phyloP scores from a whole-genome alignment of 2,888 invertebrate species.

The Zele albiditarsus region DNA sequence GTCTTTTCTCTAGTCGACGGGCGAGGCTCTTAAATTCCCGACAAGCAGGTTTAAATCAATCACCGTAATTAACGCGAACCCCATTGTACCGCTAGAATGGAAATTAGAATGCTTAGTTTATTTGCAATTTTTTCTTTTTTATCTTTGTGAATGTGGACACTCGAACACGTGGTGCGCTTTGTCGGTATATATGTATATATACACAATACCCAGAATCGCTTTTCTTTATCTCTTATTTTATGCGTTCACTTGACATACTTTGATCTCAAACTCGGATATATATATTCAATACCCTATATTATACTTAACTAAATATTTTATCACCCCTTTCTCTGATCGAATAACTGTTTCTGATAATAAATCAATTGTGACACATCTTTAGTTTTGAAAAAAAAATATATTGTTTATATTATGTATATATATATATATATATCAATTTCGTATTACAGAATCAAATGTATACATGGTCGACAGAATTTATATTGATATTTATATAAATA shows the following conservation, averaged over 20 bases:
- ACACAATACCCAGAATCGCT: neutral
- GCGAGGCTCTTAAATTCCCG: slow-evolving; percentile 63
- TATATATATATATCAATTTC: slow-evolving; percentile 6
- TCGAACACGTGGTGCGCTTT: neutral
- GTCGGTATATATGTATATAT: neutral
- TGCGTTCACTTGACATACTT: slow-evolving; percentile 24
- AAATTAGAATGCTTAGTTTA: slow-evolving; percentile 56
- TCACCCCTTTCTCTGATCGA: neutral
- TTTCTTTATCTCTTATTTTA: slow-evolving; percentile 20
- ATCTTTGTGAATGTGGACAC: neutral
- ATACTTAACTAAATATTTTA: neutral
- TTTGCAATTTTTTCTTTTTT: slow-evolving; percentile 22
- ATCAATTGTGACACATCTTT: neutral
- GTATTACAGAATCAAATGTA: neutral
- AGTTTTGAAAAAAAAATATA: neutral
- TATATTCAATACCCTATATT: slow-evolving; percentile 2
- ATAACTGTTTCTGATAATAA: neutral
- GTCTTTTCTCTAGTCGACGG: slow-evolving; percentile 43
- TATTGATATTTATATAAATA: neutral
- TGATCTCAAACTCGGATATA: slow-evolving; percentile 23
- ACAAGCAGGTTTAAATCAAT: slow-evolving; percentile 66
- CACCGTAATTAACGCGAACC: slow-evolving; percentile 67
- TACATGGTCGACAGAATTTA: neutral
- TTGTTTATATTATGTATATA: neutral
- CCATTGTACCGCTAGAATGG: slow-evolving; percentile 62